Evolutionary conservation across 2,888 invertebrate genomes (phyloP).

Genomic region (Hypercompe scribonia): DNA sequence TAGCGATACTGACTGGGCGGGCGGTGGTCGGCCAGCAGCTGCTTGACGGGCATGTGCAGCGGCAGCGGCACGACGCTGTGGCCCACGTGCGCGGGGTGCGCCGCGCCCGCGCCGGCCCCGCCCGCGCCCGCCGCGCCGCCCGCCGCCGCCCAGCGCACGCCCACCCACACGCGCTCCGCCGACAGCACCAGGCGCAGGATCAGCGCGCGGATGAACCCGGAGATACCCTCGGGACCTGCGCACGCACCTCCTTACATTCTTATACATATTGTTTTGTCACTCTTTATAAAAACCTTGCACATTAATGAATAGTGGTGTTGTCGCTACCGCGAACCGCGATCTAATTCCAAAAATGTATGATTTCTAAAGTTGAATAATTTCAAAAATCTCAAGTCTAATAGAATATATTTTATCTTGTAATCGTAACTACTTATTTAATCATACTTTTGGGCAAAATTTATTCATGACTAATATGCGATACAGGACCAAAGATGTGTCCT

Average conservation of each 20-base stretch:
- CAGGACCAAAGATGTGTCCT: no score
- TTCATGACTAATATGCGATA: no score
- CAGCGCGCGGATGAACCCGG: constrained; percentile 95
- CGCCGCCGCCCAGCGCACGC: constrained; percentile 85
- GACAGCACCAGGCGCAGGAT: constrained; percentile 95
- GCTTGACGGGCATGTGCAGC: constrained; percentile 91
- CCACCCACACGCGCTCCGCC: constrained; percentile 93
- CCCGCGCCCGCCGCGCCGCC: constrained; percentile 81
- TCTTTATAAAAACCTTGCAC: no score
- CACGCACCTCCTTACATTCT: neutral
- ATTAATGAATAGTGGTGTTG: no score
- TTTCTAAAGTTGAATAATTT: no score
- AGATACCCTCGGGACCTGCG: constrained; percentile 87
- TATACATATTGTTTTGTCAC: neutral
- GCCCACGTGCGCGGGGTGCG: constrained; percentile 79
- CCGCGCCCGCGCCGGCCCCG: constrained; percentile 68
- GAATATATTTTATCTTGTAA: no score
- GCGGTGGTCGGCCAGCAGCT: constrained; percentile 88
- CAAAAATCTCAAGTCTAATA: no score
- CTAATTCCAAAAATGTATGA: no score
- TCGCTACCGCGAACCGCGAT: no score
- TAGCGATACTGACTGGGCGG: constrained; percentile 64
- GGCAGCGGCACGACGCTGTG: constrained; percentile 90
- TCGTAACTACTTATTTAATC: no score
- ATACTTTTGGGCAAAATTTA: no score